Base-by-base conservation (phyloP, 2,888 invertebrate genomes). In the Zaprionus lineosus region DNA sequence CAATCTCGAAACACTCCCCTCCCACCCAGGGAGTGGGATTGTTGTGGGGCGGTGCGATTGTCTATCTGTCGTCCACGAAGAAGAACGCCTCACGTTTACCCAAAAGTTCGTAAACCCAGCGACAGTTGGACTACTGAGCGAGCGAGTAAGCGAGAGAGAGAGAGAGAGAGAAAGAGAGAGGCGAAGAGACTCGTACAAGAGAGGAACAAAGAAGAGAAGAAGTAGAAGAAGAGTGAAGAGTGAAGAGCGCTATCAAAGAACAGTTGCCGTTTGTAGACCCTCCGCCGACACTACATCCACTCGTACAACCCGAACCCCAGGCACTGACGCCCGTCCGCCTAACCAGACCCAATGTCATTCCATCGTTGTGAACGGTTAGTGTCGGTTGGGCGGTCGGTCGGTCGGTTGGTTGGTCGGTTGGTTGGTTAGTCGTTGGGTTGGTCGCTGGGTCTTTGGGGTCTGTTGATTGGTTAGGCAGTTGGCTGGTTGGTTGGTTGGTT, bases 241-340 rank as follows among this genome's bases (percentile, higher is more conserved):
- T 68, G 72, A 65, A 55, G 48, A 61, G 59, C 28, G 53, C 16
- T 52, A 40, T 26, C 40, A 15, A 53, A 40, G 34, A n/a, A n/a
- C n/a, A 55, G 48, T 55, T 44, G 44, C 43, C 50, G 16, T 41
- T 14, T 46, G 21, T 9, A 12, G 8, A 12, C 31, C 39, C 12
- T n/a, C n/a, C n/a, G n/a, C n/a, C n/a, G n/a, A n/a, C n/a, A n/a
- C n/a, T n/a, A n/a, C n/a, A n/a, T n/a, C n/a, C n/a, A n/a, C n/a
- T 29, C 26, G 29, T 40, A 50, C 26, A 44, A 28, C 41, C 56
- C 43, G 11, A 44, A 21, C 29, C 51, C 47, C 65, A 33, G 46
- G 24, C 24, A 29, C 1, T 2, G 9, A 29, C 29, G 3, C 12
- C 4, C 8, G 29, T 29, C 9, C 29, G 12, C 3, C 8, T 34